These are phyloP conservation scores for Talpa occidentalis DNA, from an alignment of 2,113 vertebrate genomes.

Conservation along the genomic window DNA sequence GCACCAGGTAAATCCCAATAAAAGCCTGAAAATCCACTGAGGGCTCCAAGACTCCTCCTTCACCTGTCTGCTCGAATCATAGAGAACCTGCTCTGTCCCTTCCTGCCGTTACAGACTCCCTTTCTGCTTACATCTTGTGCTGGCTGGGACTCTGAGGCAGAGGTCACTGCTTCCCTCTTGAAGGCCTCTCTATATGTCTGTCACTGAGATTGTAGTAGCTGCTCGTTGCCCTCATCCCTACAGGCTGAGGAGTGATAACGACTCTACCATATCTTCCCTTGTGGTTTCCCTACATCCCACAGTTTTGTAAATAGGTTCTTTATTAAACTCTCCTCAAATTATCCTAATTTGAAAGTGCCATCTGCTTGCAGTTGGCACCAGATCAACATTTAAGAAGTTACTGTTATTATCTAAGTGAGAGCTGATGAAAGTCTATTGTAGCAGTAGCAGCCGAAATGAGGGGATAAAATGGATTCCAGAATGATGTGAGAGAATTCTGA, in stretches of 20 bases:
- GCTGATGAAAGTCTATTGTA: background rate
- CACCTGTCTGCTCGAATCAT: too few relatives aligned
- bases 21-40: too few relatives aligned
- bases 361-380: constrained; percentile 23
- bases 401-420: background rate
- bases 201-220: background rate
- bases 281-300: background rate
- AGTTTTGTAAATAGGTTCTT: background rate
- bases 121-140: background rate
- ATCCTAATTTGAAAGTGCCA: constrained; percentile 23
- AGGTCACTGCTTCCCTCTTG: background rate
- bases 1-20: too few relatives aligned
- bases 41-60: too few relatives aligned
- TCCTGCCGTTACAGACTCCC: too few relatives aligned
- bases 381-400: background rate
- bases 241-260: rapidly evolving
- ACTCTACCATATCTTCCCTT: background rate
- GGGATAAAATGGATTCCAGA: background rate
- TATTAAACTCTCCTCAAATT: constrained; percentile 35
- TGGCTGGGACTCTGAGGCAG: rapidly evolving
- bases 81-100: too few relatives aligned
- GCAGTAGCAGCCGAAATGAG: background rate
- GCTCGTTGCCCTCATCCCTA: background rate
- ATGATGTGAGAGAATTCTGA: background rate
- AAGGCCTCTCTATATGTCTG: rapidly evolving